phyloP scores from a whole-genome alignment of 2,888 invertebrate genomes.

The Hirtodrosophila duncani region DNA sequence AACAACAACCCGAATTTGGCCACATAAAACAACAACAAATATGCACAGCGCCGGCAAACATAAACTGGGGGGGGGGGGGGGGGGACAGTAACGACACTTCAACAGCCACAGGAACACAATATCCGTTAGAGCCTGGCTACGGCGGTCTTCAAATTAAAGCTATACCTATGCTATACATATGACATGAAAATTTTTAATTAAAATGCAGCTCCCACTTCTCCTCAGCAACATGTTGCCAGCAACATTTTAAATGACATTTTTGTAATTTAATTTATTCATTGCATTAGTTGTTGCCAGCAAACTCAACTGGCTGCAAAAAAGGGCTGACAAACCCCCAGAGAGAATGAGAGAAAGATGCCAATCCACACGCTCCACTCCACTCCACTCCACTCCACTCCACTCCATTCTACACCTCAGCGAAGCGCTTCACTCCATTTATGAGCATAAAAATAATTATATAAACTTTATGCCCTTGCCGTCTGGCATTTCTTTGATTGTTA shows the following conservation, averaged over 20 bases:
- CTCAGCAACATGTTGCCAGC: conserved; percentile 43
- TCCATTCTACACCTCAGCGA: too few relatives aligned
- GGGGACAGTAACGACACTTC: conserved; percentile 49
- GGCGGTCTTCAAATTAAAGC: conserved; percentile 31
- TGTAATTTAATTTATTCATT: conserved; percentile 57
- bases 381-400: conserved; percentile 7
- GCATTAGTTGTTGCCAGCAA: conserved; percentile 51
- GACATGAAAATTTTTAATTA: conserved; percentile 60
- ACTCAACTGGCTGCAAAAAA: conserved; percentile 30
- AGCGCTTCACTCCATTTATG: conserved; percentile 24
- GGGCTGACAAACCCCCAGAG: conserved; percentile 26
- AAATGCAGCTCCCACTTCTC: conserved; percentile 44
- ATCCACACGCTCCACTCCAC: conserved; percentile 1
- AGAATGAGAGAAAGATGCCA: conserved; percentile 16
- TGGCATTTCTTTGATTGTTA: conserved; percentile 54
- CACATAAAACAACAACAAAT: conserved; percentile 37
- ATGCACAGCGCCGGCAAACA: conserved; percentile 51
- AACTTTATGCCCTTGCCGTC: conserved; percentile 59
- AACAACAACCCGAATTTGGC: conserved; percentile 8
- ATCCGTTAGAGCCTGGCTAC: conserved; percentile 45
- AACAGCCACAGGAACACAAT: conserved; percentile 64
- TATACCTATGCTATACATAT: neutral
- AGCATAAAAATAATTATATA: conserved; percentile 70
- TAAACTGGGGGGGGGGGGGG: conserved; percentile 1
- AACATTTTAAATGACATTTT: conserved; percentile 38